Evolutionary conservation across 2,113 vertebrate species (phyloP), one percentile per base, ranked within the genome.

Genomic region (Hipposideros armiger): DNA sequence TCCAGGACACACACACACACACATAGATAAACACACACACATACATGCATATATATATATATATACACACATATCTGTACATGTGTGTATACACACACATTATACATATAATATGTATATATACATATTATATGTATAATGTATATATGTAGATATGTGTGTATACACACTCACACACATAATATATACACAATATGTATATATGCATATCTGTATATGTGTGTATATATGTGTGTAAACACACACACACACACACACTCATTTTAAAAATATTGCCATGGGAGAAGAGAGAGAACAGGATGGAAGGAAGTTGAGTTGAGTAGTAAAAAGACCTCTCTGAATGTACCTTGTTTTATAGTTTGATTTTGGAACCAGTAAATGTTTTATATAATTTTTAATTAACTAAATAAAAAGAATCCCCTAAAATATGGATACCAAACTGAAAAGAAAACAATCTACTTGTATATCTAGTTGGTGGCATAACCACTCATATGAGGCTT

Each of bases 351-450:
- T 73, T 87, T 87, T 84, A 62, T 62, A 50, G 24, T 70, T 64
- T 80, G 52, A 81, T 81, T 92, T 87, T 81, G 7, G 47, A 91
- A 82, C 11, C 42, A 73, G 45, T 36, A 45, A 91, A 66, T 83
- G 19, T 24, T 97, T 92, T 84, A 15, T 67, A 20, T 42, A 64
- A 67, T 66, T 77, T 84, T 91, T 56, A 81, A 95, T 73, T 45
- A 93, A 40, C 26, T 66, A 72, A 52, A 62, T 87, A 72, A 66
- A 94, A 92, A 76, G 7, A 92, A 84, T 81, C 30, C 16, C 6
- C 30, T 76, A 28, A 89, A 93, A 77, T 36, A 58, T 76, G 36
- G 58, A 92, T 6, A 77, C 22, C 0, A 86, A 91, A 74, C 22
- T 26, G 40, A 32, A 45, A 66, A 76, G 40, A 32, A 45, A 66